Base-by-base conservation (phyloP, 37 sponge, comb jelly and placozoan genomes). In the Bolinopsis microptera region DNA sequence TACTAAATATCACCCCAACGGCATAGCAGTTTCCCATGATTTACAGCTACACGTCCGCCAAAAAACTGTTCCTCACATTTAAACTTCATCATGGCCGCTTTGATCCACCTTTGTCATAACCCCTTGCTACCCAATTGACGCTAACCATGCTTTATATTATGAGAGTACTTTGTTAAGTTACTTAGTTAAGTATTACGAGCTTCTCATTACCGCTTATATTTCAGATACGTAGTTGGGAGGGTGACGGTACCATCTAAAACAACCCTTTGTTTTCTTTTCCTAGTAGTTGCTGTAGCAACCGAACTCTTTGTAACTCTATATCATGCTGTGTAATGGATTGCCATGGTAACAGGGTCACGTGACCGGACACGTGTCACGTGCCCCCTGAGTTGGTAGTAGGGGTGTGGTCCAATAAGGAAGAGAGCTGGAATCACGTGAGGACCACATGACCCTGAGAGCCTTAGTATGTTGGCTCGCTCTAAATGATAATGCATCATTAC, bases 281-380 rank as follows among this genome's bases (percentile, higher is more conserved):
- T 32, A 27, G 80, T 9, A 27, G 80, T 77, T 77, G 35, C 80
- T 35, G 21, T 77, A 77, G 35, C 80, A 77, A 77, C 80, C 33
- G 90, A 86, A 41, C 90, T 39, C 90, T 41, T 86, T 86, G 90
- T 86, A 86, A 86, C 90, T 39, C 61, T 86, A 41, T 86, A 40
- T 41, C 61, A 86, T 41, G 90, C 41, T 41, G 38, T 32, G 90
- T 39, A 24, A 86, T 86, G 41, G 36, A 38, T 86, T 40, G 36
- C 90, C 35, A 86, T 86, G 90, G 90, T 86, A 86, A 86, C 80
- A 32, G 37, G 36, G 36, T 77, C 80, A 77, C 80, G 80, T 77
- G 80, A 3, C 5, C 28, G 31, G 74, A 8, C 37, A 27, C 35
- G 21, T 0, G 18, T 31, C 33, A 32, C 33, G 32, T 27, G 33